Evolutionary conservation across 2,888 invertebrate species (phyloP), one percentile per base, ranked within the genome.

Genomic region (Iselma pallidipennis): DNA sequence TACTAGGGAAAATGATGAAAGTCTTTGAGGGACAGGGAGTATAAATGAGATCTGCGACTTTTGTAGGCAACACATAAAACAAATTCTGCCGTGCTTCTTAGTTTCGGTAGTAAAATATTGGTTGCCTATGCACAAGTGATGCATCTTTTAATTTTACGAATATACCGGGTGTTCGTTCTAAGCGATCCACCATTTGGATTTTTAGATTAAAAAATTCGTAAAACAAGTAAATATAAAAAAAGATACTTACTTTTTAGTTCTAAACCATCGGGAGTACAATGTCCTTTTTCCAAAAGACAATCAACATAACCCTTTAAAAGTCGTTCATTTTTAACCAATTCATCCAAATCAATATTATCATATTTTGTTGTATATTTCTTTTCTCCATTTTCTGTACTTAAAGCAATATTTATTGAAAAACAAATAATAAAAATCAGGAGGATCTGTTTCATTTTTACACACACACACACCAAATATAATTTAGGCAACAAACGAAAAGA

Each of bases 301-400:
- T 89, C 86, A 1, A 88, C 84, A 76, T 91, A 91, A 57, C 86
- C 88, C 67, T 86, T 87, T 26, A 90, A 81, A 3, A 91, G 82
- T 49, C 90, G 84, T 4, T 88, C 84, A 31, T 88, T 91, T 65
- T 83, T 83, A 0, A 91, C 81, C 61, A 91, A 86, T 72, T 87
- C 85, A 28, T 90, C 87, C 12, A 91, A 78, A 73, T 91, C 87
- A 66, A 91, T 82, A 75, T 89, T 86, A 77, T 90, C 90, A 81
- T 87, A 91, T 76, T 88, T 89, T 65, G 88, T 87, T 0, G 88
- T 88, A 79, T 90, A 90, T 28, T 82, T 83, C 4, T 80, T 66
- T 57, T 67, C 70, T 55, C 68, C 72, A 6, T 67, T 59, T 12
- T 70, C 68, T 37, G 65, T 61, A n/a, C 55, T 66, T 7, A 50